phyloP scores from a whole-genome alignment of 2,797 vertebrate genomes.

The Varecia variegata region DNA sequence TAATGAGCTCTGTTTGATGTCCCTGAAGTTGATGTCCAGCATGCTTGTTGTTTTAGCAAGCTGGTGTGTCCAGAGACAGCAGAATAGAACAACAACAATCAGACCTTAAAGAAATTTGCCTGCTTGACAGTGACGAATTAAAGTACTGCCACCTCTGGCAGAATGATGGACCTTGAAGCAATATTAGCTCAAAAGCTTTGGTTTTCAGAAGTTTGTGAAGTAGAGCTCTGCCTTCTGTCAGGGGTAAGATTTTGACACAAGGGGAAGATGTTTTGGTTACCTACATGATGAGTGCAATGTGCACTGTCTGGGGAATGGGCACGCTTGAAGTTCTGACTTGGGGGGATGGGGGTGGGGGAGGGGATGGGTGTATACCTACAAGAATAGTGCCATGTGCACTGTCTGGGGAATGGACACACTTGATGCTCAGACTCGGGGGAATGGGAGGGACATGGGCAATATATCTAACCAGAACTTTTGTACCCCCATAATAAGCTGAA shows the following conservation, averaged over 20 bases:
- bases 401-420: too few species aligned
- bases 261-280: not conserved
- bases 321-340: too few species aligned
- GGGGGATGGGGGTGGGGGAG: too few species aligned
- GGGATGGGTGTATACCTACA: too few species aligned
- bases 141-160: conserved; percentile 59
- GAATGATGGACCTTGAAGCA: conserved; percentile 64
- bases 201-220: conserved; percentile 52
- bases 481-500: too few species aligned
- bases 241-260: conserved; percentile 8
- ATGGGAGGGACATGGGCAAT: too few species aligned
- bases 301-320: too few species aligned
- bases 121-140: conserved; percentile 71
- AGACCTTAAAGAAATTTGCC: conserved; percentile 57
- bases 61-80: conserved; percentile 22
- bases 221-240: not conserved
- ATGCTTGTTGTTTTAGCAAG: conserved; percentile 64
- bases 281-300: too few species aligned
- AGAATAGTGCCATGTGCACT: too few species aligned
- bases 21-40: conserved; percentile 56
- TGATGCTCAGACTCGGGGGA: too few species aligned
- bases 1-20: conserved; percentile 60
- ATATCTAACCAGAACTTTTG: too few species aligned
- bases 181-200: conserved; percentile 53
- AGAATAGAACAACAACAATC: conserved; percentile 55